These are phyloP conservation scores for Avahi laniger DNA, from an alignment of 2,797 vertebrate species.

Conservation along the genomic window DNA sequence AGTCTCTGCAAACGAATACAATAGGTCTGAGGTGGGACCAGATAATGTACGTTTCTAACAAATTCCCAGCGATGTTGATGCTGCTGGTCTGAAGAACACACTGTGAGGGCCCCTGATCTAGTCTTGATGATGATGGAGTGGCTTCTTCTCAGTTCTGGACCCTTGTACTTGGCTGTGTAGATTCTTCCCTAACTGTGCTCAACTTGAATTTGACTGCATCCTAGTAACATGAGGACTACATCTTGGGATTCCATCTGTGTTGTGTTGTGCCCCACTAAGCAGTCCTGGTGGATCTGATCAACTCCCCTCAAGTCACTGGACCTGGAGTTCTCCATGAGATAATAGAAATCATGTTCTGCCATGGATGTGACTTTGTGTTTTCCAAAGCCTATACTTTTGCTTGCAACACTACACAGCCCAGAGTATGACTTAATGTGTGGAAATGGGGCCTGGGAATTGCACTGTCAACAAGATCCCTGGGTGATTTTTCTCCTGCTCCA, in stretches of 20 bases:
- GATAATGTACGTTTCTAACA: background rate
- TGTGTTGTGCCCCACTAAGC: background rate
- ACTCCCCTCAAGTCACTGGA: background rate
- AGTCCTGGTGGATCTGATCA: background rate
- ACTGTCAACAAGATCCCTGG: background rate
- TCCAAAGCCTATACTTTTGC: background rate
- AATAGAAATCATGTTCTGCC: background rate
- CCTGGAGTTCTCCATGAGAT: background rate
- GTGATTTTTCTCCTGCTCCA: background rate
- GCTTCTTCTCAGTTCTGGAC: background rate
- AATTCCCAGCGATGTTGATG: background rate
- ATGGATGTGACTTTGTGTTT: background rate
- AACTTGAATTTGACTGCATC: background rate
- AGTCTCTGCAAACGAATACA: background rate
- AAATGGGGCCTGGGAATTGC: background rate
- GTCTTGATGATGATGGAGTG: background rate
- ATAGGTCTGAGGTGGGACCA: background rate
- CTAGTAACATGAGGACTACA: background rate
- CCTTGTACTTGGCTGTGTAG: background rate
- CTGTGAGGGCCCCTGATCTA: no score
- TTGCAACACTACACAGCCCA: rapidly evolving
- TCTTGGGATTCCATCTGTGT: background rate
- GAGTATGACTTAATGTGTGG: background rate
- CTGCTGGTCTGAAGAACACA: background rate
- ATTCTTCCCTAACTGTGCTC: background rate